phyloP scores from a whole-genome alignment of 2,113 vertebrate species.

The Illadopsis cleaveri region DNA sequence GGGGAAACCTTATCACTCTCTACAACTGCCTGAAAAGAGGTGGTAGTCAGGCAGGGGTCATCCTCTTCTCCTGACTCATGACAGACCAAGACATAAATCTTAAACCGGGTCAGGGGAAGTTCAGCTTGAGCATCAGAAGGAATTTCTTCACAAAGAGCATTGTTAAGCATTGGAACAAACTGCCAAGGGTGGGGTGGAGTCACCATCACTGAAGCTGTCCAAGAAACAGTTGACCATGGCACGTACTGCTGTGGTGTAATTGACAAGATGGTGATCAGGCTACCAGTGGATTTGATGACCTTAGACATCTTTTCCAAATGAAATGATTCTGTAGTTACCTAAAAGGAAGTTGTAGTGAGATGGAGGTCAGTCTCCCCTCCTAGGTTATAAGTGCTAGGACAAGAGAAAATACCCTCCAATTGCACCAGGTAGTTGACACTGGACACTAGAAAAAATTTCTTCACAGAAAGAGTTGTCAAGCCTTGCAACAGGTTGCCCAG shows the following conservation, averaged over 20 bases:
- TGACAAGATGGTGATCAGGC: background rate
- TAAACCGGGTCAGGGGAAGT: background rate
- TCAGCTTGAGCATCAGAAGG: background rate
- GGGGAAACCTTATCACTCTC: background rate
- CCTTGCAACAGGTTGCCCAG: background rate
- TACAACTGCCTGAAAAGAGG: background rate
- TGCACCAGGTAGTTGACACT: background rate
- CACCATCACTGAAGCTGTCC: background rate
- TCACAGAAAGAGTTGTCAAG: rapidly evolving
- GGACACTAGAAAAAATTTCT: background rate
- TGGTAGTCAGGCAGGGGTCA: rapidly evolving
- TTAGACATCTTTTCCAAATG: background rate
- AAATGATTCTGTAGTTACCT: background rate
- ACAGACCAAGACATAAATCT: background rate
- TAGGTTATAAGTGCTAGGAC: rapidly evolving
- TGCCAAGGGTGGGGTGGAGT: rapidly evolving
- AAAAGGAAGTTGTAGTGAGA: background rate
- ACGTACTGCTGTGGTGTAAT: no score
- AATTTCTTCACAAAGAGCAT: background rate
- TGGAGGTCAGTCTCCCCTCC: rapidly evolving
- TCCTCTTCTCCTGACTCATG: background rate
- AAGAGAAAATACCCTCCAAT: background rate
- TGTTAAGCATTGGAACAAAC: background rate
- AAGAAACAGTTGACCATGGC: background rate
- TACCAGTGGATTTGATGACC: background rate